A percentile compares a stretch with the other conserved stretches of the same genome.
Conservation (phyloP, 2,888 invertebrate species). For the Rhingia rostrata region DNA sequence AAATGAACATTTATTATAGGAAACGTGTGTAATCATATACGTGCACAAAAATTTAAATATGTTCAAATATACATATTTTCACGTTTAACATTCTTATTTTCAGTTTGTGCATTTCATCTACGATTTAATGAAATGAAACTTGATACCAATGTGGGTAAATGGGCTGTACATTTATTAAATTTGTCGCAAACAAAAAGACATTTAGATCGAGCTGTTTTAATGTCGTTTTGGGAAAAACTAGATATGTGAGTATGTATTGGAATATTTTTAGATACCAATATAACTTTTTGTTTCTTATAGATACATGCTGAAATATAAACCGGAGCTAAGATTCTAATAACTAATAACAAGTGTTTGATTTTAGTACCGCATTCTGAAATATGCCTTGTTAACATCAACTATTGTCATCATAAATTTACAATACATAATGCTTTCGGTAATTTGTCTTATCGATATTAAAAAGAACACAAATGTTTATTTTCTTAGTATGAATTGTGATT, state of each 20-base stretch:
- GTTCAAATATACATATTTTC: not conserved
- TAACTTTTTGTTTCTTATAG: conserved; percentile 74
- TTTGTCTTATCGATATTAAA: too few relatives aligned
- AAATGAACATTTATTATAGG: too few relatives aligned
- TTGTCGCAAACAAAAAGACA: conserved; percentile 96
- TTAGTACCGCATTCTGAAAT: not conserved
- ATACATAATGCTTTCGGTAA: too few relatives aligned
- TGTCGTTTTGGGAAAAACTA: conserved; percentile 98
- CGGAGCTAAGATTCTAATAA: conserved; percentile 80
- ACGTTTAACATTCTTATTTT: conserved; percentile 76
- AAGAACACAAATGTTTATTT: too few relatives aligned
- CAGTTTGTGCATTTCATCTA: conserved; percentile 98
- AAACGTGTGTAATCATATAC: too few relatives aligned
- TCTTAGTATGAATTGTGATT: too few relatives aligned
- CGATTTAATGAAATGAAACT: conserved; percentile 98
- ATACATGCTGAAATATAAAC: conserved; percentile 82
- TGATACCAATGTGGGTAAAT: conserved; percentile 96
- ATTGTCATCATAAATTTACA: too few relatives aligned
- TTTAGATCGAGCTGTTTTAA: conserved; percentile 96
- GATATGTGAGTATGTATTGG: conserved; percentile 89
- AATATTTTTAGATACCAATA: conserved; percentile 7
- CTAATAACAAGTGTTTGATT: conserved; percentile 55
- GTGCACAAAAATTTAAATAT: not conserved
- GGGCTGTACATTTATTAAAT: conserved; percentile 97
- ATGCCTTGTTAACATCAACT: not conserved